Percentiles rank a stretch among this genome's conserved stretches.
Conservation (phyloP, 2,797 vertebrate genomes). For the Sibirionetta formosa region DNA sequence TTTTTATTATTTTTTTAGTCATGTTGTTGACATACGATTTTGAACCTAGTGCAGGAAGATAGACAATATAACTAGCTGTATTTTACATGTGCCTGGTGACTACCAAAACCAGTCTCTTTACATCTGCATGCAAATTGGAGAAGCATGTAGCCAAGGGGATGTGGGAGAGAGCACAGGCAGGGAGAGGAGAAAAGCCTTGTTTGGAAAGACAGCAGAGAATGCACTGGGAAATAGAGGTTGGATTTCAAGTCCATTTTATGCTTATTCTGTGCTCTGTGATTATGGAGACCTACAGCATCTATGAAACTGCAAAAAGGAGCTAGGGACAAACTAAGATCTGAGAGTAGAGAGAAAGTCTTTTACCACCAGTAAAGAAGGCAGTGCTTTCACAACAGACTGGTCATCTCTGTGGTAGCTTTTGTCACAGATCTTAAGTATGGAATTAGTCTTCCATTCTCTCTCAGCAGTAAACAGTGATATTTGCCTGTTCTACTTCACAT, state of each 20-base stretch:
- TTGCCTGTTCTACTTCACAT: not conserved
- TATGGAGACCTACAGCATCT: not conserved
- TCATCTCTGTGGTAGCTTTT: not conserved
- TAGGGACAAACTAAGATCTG: not conserved
- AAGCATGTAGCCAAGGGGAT: accelerated
- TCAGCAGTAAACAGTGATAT: not conserved
- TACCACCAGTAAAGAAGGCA: not conserved
- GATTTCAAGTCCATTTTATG: not conserved
- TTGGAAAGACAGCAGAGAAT: not conserved
- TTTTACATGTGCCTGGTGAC: not conserved
- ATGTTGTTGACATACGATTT: not conserved
- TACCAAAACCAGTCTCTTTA: not conserved
- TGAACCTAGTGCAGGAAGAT: not conserved
- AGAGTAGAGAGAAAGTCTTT: not conserved
- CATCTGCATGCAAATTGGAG: not conserved
- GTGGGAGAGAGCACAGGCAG: not conserved
- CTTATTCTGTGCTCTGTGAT: not conserved
- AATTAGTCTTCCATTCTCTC: not conserved
- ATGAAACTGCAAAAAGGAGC: not conserved
- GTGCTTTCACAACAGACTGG: not conserved
- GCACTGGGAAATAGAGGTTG: not conserved
- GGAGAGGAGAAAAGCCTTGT: not conserved
- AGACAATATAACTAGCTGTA: not conserved
- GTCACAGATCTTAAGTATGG: not conserved
- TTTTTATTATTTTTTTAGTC: not conserved